Conservation (phyloP, 2,113 vertebrate species). For the Pyrgilauda ruficollis region DNA sequence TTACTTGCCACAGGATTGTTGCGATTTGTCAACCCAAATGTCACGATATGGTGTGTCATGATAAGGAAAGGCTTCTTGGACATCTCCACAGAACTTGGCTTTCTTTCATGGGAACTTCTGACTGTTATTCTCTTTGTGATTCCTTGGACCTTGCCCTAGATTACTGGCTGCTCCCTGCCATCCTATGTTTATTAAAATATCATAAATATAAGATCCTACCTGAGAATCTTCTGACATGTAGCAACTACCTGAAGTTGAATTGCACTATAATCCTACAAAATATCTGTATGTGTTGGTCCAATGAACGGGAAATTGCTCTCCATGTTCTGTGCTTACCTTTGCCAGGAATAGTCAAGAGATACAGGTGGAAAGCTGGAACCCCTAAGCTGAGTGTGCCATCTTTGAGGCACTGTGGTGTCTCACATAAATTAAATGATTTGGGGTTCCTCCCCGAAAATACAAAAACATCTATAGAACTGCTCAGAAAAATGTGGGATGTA, state of each 20-base stretch:
- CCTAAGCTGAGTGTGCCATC: not conserved
- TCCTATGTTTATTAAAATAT: not conserved
- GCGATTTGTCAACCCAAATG: not conserved
- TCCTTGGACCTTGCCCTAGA: not conserved
- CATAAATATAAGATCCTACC: not conserved
- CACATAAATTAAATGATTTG: not conserved
- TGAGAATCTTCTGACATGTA: not conserved
- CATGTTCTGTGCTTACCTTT: not conserved
- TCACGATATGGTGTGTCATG: not conserved
- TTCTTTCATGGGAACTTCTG: not conserved
- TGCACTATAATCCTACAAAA: not conserved
- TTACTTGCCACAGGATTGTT: not conserved
- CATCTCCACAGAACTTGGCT: not conserved
- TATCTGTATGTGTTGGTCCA: not conserved
- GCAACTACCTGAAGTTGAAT: not conserved
- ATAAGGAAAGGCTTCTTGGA: not conserved
- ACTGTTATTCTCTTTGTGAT: not conserved
- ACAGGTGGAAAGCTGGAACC: not conserved
- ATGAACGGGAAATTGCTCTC: not conserved
- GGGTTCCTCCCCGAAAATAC: not conserved
- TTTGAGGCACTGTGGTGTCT: not conserved
- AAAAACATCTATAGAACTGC: not conserved
- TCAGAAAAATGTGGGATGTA: not conserved
- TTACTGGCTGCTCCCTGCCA: not conserved
- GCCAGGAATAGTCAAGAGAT: not conserved